Evolutionary conservation across 1,140 invertebrate species (phyloP).

Genomic region (Cataglyphis hispanica): DNA sequence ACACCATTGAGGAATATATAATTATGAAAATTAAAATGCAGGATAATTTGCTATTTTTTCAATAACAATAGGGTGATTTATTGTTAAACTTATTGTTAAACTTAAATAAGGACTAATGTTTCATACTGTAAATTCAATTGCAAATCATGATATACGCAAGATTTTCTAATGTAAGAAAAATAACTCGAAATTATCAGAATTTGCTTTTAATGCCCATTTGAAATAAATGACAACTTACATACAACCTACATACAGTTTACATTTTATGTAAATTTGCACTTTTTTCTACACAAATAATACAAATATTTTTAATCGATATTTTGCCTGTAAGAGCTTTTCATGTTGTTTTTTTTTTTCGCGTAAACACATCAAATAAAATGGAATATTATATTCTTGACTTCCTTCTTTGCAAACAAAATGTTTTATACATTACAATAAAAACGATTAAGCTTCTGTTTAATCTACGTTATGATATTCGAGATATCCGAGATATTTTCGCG

Average conservation of each 20-base stretch:
- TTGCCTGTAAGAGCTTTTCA: slow-evolving; percentile 9
- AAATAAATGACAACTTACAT: background rate
- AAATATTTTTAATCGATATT: slow-evolving; percentile 35
- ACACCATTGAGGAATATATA: too few species aligned
- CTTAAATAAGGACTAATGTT: background rate
- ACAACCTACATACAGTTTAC: too few species aligned
- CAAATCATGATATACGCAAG: background rate
- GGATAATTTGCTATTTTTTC: background rate
- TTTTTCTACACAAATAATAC: background rate
- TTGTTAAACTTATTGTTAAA: background rate
- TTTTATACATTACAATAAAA: slow-evolving; percentile 33
- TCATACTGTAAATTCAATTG: background rate
- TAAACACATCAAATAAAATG: slow-evolving; percentile 4
- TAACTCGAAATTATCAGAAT: background rate
- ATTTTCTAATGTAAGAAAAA: background rate
- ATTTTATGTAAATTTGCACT: background rate
- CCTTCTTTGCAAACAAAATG: background rate
- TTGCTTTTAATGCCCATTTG: background rate
- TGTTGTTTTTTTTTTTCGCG: slow-evolving; percentile 2
- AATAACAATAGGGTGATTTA: too few species aligned
- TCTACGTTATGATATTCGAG: slow-evolving; percentile 34
- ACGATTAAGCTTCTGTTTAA: slow-evolving; percentile 44
- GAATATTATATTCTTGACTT: slow-evolving; percentile 19
- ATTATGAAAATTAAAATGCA: too few species aligned
- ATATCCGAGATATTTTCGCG: slow-evolving; percentile 13